A percentile compares a stretch with the other conserved stretches of the same genome.
Conservation (phyloP, 2,888 invertebrate genomes). For the Drosophila cognata region DNA sequence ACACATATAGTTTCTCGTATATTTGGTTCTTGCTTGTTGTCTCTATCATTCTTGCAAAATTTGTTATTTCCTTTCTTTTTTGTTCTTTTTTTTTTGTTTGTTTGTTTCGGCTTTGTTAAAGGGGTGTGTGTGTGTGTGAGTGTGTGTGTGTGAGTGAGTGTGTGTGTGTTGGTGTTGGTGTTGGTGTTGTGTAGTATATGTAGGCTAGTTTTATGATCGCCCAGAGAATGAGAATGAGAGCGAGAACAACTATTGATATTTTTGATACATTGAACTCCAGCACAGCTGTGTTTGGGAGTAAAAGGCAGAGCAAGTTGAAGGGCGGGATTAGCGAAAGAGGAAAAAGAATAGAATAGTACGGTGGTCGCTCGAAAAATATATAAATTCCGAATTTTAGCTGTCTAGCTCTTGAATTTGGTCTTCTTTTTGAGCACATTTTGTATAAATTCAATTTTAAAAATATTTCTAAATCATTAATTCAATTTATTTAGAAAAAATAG, state of each 20-base stretch:
- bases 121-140: constrained; percentile 12
- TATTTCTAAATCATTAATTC: not conserved
- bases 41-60: constrained; percentile 30
- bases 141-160: constrained; percentile 19
- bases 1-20: constrained; percentile 12
- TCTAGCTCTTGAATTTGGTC: not conserved
- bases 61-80: constrained; percentile 19
- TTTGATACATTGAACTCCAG: not conserved
- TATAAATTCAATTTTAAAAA: not conserved
- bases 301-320: not conserved
- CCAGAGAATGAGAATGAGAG: too few relatives aligned
- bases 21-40: constrained; percentile 18
- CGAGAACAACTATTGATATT: too few relatives aligned
- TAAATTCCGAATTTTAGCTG: not conserved
- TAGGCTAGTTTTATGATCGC: too few relatives aligned
- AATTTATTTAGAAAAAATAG: not conserved
- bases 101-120: constrained; percentile 37
- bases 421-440: not conserved
- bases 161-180: constrained; percentile 1
- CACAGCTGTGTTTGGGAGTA: constrained; percentile 28
- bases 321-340: not conserved
- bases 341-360: not conserved
- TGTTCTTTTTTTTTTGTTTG: constrained; percentile 21
- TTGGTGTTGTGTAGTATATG: too few relatives aligned
- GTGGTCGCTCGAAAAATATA: not conserved